phyloP scores from a whole-genome alignment of 53 echinoderm and acorn worm genomes.

The Henricia sp. region DNA sequence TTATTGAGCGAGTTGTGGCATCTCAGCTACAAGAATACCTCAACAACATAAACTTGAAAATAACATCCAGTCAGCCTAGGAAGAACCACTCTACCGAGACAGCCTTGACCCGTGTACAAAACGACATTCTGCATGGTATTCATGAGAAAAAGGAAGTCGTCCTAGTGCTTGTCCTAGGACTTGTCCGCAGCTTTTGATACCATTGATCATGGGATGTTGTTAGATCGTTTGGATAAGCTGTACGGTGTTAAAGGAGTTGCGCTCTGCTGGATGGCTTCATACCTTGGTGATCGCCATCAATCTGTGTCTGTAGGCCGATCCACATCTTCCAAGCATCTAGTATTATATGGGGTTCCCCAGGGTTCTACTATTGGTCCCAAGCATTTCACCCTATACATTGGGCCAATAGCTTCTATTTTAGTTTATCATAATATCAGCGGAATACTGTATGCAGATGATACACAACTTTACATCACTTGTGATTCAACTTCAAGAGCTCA shows the following conservation, averaged over 20 bases:
- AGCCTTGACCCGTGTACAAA: slow-evolving; percentile 24
- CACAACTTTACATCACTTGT: slow-evolving; percentile 3
- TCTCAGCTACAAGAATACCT: too few relatives aligned
- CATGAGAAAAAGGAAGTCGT: slow-evolving; percentile 2
- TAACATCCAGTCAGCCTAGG: too few relatives aligned
- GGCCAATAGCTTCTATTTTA: not conserved
- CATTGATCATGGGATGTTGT: slow-evolving; percentile 24
- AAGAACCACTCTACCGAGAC: slow-evolving; percentile 17
- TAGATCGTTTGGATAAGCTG: not conserved
- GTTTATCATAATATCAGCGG: not conserved
- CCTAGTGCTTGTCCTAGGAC: slow-evolving; percentile 39
- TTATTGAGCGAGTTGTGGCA: too few relatives aligned
- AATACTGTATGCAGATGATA: not conserved
- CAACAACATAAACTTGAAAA: too few relatives aligned
- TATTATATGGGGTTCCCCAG: slow-evolving; percentile 32
- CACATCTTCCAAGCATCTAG: not conserved
- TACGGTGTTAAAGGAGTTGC: slow-evolving; percentile 9
- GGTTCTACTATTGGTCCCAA: slow-evolving; percentile 25
- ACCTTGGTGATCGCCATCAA: slow-evolving; percentile 11
- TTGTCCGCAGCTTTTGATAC: slow-evolving; percentile 51
- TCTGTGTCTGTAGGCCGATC: slow-evolving; percentile 2
- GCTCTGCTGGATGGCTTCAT: slow-evolving; percentile 38
- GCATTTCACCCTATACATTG: not conserved
- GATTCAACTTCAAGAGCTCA: not conserved
- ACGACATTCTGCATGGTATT: slow-evolving; percentile 29